A percentile compares a stretch with the other conserved stretches of the same genome.
Conservation (phyloP, 2,797 vertebrate species). For the Lateolabrax maculatus region DNA sequence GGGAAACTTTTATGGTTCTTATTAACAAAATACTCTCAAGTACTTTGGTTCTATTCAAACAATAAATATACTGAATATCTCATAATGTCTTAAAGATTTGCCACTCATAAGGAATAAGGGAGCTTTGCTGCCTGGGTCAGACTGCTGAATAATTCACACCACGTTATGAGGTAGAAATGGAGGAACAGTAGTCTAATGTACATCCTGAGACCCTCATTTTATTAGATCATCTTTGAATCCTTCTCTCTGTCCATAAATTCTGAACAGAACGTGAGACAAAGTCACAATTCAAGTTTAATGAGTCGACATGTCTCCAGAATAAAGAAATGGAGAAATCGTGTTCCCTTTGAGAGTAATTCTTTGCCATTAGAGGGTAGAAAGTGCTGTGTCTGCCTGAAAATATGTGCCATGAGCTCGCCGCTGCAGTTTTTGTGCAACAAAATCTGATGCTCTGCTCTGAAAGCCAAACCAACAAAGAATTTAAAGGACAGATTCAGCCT, state of each 20-base stretch:
- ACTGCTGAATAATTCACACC: conserved; percentile 73
- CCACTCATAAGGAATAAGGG: conserved; percentile 27
- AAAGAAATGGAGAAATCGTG: conserved; percentile 67
- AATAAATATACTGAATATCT: conserved; percentile 56
- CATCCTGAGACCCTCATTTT: conserved; percentile 66
- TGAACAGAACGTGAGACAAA: conserved; percentile 56
- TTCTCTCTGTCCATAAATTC: conserved; percentile 58
- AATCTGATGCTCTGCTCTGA: conserved; percentile 11
- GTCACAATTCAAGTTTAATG: conserved; percentile 77
- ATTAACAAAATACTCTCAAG: conserved; percentile 50
- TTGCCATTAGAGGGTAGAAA: conserved; percentile 52
- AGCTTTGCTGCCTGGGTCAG: conserved; percentile 41
- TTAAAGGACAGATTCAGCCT: background rate
- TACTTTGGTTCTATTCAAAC: conserved; percentile 64
- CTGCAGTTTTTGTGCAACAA: conserved; percentile 16
- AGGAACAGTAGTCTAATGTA: conserved; percentile 55
- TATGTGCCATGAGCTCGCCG: conserved; percentile 17
- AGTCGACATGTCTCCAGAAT: conserved; percentile 66
- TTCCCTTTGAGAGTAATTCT: conserved; percentile 61
- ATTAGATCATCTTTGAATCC: conserved; percentile 64
- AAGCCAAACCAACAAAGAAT: conserved; percentile 14
- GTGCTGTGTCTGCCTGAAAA: conserved; percentile 49
- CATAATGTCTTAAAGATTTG: conserved; percentile 55
- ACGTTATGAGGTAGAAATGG: conserved; percentile 54
- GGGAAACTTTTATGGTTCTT: conserved; percentile 49